A percentile compares a stretch with the other conserved stretches of the same genome.
Conservation (phyloP, 1,140 invertebrate species). For the Anastatus disparis region DNA sequence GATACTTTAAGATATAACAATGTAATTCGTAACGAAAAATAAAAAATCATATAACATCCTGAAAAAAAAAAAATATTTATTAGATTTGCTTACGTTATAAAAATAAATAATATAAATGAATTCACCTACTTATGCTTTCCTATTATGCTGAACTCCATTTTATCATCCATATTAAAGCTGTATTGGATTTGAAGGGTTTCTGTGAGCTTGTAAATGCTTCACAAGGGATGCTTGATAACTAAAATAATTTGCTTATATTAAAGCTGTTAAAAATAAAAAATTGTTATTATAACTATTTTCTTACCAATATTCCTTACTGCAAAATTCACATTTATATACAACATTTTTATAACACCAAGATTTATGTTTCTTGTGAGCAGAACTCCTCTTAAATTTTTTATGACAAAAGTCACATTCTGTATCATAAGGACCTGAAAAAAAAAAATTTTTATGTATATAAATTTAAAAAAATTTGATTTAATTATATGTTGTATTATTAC, state of each 20-base stretch:
- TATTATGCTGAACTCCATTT: too few relatives aligned
- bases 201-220: constrained; percentile 46
- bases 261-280: not conserved
- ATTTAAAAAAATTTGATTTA: not conserved
- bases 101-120: too few relatives aligned
- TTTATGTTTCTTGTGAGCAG: constrained; percentile 46
- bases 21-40: not conserved
- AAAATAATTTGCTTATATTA: constrained; percentile 31
- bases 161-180: too few relatives aligned
- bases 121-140: too few relatives aligned
- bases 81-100: not conserved
- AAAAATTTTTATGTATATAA: not conserved
- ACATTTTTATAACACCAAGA: constrained; percentile 35
- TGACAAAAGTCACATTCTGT: constrained; percentile 46
- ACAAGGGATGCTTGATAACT: constrained; percentile 48
- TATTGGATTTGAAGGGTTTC: too few relatives aligned
- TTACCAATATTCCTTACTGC: constrained; percentile 50
- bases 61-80: constrained; percentile 3
- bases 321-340: constrained; percentile 42
- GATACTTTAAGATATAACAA: not conserved
- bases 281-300: constrained; percentile 1
- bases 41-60: not conserved
- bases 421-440: constrained; percentile 43
- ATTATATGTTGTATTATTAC: not conserved
- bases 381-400: constrained; percentile 43